Percentiles rank a stretch among this genome's conserved stretches.
Conservation (phyloP, 2,113 vertebrate genomes). For the Hipposideros armiger region DNA sequence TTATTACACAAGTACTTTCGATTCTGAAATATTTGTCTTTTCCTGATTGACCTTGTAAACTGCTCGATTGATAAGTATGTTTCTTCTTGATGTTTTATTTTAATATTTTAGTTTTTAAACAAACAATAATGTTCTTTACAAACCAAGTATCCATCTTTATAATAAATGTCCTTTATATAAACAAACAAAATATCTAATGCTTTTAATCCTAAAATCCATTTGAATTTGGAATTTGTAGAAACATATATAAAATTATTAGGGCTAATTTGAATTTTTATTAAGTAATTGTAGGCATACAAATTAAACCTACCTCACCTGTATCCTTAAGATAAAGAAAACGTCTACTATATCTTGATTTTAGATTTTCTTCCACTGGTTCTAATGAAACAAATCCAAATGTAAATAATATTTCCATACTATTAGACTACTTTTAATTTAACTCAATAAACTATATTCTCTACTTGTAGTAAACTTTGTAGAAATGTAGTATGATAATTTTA, state of each 20-base stretch:
- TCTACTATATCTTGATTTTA: constrained; percentile 20
- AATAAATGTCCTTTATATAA: neutral
- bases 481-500: constrained; percentile 23
- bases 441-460: constrained; percentile 36
- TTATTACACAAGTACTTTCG: neutral
- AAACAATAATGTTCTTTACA: neutral
- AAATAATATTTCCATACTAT: constrained; percentile 11
- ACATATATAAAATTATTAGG: neutral
- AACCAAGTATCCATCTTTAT: neutral
- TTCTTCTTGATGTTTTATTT: neutral
- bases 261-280: neutral
- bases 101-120: neutral
- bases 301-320: constrained; percentile 62
- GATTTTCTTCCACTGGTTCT: constrained; percentile 62
- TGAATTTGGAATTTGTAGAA: constrained; percentile 28
- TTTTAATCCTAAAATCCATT: constrained; percentile 54
- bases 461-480: neutral
- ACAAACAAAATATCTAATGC: neutral
- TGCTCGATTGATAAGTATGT: neutral
- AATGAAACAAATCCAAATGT: constrained; percentile 68
- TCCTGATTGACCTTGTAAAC: neutral
- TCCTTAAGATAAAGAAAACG: constrained; percentile 69
- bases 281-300: constrained; percentile 28
- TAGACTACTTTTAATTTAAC: constrained; percentile 22
- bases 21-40: neutral